Base-by-base conservation (phyloP, 2,888 invertebrate genomes). In the Drosophila merina region DNA sequence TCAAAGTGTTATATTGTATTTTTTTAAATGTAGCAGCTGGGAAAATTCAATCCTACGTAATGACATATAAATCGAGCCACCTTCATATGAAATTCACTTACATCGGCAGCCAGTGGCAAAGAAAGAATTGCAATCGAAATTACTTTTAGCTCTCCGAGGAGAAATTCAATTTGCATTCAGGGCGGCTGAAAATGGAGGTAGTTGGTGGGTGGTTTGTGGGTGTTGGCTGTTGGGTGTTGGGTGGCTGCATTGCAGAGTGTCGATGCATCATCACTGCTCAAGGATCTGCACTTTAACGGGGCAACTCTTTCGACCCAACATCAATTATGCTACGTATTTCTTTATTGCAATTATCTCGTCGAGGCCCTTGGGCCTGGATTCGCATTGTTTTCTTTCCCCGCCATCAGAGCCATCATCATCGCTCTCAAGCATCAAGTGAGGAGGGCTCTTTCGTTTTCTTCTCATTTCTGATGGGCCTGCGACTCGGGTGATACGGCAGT, bases 281-380 rank as follows among this genome's bases (percentile, higher is more conserved):
- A 64, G 67, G 66, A 45, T 57, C 28, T 52, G 67, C 25, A 36
- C 20, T 60, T n/a, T 42, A 36, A n/a, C 36, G 36, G 36, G 12
- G 5, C 36, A 12, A n/a, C 30, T 38, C 30, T 12, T 6, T 14
- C 36, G 1, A 31, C 28, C 45, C 42, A 6, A 12, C 48, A 57
- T 55, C 63, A 76, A 76, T 74, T 67, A 71, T 60, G 52, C 57
- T 64, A 56, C 77, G 64, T 57, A 57, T 69, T 77, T 57, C 76
- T 75, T 80, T 74, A 70, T 72, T 68, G 56, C 79, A 77, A 84
- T 86, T 77, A 76, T 77, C 87, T 86, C 82, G 85, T 84, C 86
- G 30, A 20, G 40, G 52, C 54, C 42, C 64, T 59, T 8, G 50
- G 51, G 55, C 42, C 52, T 38, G 20, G 33, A 6, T 44, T 50